Evolutionary conservation across 2,888 invertebrate species (phyloP), one percentile per base, ranked within the genome.

Genomic region (Heteromyza rotundicornis): DNA sequence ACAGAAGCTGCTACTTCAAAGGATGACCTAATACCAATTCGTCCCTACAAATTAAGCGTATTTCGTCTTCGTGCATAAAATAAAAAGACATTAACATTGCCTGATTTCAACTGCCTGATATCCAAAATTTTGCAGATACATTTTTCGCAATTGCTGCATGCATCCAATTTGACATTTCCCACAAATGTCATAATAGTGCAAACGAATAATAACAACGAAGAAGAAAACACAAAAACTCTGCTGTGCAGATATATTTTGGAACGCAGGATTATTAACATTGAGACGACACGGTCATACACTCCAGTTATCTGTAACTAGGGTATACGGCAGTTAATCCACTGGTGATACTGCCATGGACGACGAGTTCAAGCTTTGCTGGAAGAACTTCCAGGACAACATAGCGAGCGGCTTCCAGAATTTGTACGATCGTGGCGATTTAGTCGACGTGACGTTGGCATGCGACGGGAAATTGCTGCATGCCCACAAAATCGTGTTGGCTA

Each of bases 381-480:
- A 84, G 69, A 84, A 84, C 68, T 84, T 84, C 77, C 83, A 83
- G 70, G 84, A 84, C 67, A 84, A 84, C 63, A 82, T 84, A 57
- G 82, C 84, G 40, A 80, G 81, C 61, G 84, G 84, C 19, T 84
- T 84, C 65, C 84, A 84, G 66, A 83, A 80, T 69, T 69, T 84
- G 12, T 83, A 82, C 63, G 83, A 84, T 67, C 80, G 83, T 16
- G 85, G 85, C 35, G 82, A 84, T 67, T 74, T 86, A 63, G 85
- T 86, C 12, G 86, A 86, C 72, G 85, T 85, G 16, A 86, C 86
- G 23, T 72, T 86, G 49, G 85, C 86, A 36, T 85, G 85, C 66
- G 86, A 86, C 72, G 86, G 86, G 22, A 82, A 84, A 68, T 72
- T 84, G 47, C 74, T 86, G 58, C 85, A 85, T 69, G 86, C 85